Evolutionary conservation across 1,140 invertebrate species (phyloP).

Genomic region (Acromyrmex heyeri): DNA sequence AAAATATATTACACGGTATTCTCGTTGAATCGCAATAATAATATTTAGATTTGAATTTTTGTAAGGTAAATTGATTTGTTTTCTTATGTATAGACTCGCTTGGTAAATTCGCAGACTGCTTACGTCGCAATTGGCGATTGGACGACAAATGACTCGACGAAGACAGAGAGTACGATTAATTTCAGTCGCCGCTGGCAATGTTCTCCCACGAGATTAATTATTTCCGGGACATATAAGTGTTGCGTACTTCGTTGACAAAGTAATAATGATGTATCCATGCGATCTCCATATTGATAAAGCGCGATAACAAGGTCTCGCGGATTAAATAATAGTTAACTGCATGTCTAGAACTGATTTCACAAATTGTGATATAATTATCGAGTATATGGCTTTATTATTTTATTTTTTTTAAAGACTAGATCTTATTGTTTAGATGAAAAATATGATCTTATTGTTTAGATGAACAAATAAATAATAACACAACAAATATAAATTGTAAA

Average conservation of each 20-base stretch:
- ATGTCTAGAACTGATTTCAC: background rate
- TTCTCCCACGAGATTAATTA: slow-evolving; percentile 68
- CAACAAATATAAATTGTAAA: background rate
- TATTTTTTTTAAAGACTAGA: background rate
- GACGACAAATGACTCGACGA: slow-evolving; percentile 37
- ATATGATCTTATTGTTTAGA: background rate
- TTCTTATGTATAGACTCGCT: background rate
- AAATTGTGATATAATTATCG: background rate
- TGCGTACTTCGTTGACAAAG: slow-evolving; percentile 34
- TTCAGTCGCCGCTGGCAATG: slow-evolving; percentile 46
- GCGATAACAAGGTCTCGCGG: slow-evolving; percentile 7
- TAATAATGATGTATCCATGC: slow-evolving; percentile 35
- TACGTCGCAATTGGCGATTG: background rate
- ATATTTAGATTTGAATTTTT: background rate
- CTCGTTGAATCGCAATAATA: background rate
- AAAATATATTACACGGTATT: slow-evolving; percentile 19
- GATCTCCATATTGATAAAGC: slow-evolving; percentile 24
- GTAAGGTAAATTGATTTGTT: background rate
- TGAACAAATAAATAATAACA: background rate
- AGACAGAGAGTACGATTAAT: slow-evolving; percentile 67
- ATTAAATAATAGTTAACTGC: slow-evolving; percentile 23
- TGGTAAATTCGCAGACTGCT: slow-evolving; percentile 7
- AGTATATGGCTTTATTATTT: background rate
- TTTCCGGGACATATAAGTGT: slow-evolving; percentile 65
- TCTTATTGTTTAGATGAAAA: background rate